phyloP scores from a whole-genome alignment of 2,888 invertebrate species.

The Tubulanus polymorphus region DNA sequence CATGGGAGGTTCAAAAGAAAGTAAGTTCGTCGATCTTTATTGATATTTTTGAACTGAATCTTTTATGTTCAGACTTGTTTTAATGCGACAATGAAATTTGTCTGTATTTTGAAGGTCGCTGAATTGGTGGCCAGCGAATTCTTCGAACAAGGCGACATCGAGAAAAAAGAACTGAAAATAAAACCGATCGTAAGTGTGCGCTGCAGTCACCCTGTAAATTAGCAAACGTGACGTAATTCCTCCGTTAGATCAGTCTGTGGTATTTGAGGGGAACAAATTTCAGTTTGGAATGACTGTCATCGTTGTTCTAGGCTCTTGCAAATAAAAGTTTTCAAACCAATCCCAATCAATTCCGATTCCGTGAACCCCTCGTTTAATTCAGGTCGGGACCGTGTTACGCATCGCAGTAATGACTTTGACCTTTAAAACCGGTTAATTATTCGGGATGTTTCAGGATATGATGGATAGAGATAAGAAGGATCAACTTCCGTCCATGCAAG shows the following conservation, averaged over 20 bases:
- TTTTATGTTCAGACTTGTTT: no score
- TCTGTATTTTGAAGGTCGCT: conserved; percentile 50
- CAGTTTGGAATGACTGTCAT: no score
- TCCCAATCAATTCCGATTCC: no score
- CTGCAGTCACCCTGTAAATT: no score
- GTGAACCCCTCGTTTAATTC: no score
- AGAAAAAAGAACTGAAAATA: conserved; percentile 45
- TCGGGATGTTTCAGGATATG: conserved; percentile 33
- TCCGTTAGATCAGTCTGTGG: no score
- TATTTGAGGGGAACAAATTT: no score
- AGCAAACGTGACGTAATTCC: no score
- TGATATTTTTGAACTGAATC: neutral
- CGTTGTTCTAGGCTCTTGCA: no score
- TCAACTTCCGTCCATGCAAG: conserved; percentile 46
- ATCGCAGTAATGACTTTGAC: neutral
- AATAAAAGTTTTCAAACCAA: no score
- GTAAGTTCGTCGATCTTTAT: conserved; percentile 20
- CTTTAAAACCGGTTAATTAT: neutral
- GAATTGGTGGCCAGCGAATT: conserved; percentile 52
- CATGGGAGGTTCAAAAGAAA: conserved; percentile 50
- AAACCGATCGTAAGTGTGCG: conserved; percentile 47
- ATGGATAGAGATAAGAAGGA: conserved; percentile 50
- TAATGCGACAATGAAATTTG: conserved; percentile 8
- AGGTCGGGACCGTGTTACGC: no score
- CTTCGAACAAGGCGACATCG: conserved; percentile 52